These are phyloP conservation scores for Sminthurinus aureus DNA, from an alignment of 2,888 invertebrate species.

Conservation along the genomic window DNA sequence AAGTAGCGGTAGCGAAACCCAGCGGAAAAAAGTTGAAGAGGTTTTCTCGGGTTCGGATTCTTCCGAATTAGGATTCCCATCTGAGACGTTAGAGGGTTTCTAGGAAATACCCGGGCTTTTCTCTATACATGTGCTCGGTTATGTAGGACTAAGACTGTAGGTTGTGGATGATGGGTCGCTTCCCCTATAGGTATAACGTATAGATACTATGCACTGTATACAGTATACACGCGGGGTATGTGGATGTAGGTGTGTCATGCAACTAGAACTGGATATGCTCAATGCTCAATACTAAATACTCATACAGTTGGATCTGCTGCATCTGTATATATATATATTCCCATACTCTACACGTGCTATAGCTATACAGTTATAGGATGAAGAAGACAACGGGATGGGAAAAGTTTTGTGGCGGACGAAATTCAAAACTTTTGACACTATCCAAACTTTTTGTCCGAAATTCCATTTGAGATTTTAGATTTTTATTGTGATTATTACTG, in stretches of 20 bases:
- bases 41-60: constrained; percentile 22
- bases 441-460: background rate
- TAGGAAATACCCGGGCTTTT: constrained; percentile 42
- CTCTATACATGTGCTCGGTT: constrained; percentile 30
- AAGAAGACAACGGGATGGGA: background rate
- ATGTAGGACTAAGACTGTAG: constrained; percentile 4
- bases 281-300: too few relatives aligned
- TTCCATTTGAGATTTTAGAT: constrained; percentile 1
- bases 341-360: background rate
- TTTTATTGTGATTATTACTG: background rate
- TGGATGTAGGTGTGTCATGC: too few relatives aligned
- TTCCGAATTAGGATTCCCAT: constrained; percentile 38
- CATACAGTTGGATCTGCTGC: too few relatives aligned
- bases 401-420: constrained; percentile 23
- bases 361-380: background rate
- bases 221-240: too few relatives aligned
- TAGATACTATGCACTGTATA: too few relatives aligned
- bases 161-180: background rate
- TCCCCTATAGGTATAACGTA: background rate
- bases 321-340: background rate
- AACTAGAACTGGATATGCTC: background rate
- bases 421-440: constrained; percentile 24
- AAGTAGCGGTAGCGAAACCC: constrained; percentile 34
- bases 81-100: constrained; percentile 58
- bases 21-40: constrained; percentile 34